Evolutionary conservation across 2,113 vertebrate species (phyloP), one percentile per base, ranked within the genome.

Genomic region (Cottus gobio): DNA sequence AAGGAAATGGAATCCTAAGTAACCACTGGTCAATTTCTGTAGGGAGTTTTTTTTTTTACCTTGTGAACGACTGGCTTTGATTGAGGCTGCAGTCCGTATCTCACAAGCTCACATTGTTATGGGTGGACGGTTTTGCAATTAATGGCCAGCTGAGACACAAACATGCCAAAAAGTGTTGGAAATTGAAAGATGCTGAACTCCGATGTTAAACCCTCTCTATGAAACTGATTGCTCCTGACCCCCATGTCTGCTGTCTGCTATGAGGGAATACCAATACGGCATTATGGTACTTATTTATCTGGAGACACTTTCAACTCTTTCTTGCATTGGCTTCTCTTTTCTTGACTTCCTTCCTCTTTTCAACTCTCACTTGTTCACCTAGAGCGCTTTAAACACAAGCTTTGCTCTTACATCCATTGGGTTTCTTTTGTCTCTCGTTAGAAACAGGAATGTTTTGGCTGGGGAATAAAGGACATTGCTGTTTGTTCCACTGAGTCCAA

Each of bases 181-280:
- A 77, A 91, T 70, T 79, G 80, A 90, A 83, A 86, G 78, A 76
- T 77, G 75, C 73, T 86, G 79, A 82, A 87, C 82, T 85, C 79
- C 72, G 80, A 84, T 77, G 87, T 65, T 77, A 71, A 81, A 85
- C 69, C 80, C 30, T 77, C 67, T 85, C 57, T 30, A 60, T 71
- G 75, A 90, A 82, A 85, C 77, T 88, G 90, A 92, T 91, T 88
- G 90, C 79, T 92, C 78, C 85, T 89, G 92, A 89, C 34, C 90
- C 92, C 67, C 46, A 26, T 28, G 58, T 66, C 81, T 83, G 89
- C 85, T 88, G 84, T 75, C 58, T 74, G 77, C 83, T 62, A 83
- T 70, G 54, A 65, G 50, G 81, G 92, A 92, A 94, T 93, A 92
- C 90, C 85, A 94, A 94, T 93, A 90, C 84, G 83, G 58, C 79